Conservation (phyloP, 1,140 invertebrate species). For the Caenorhabditis latens region DNA sequence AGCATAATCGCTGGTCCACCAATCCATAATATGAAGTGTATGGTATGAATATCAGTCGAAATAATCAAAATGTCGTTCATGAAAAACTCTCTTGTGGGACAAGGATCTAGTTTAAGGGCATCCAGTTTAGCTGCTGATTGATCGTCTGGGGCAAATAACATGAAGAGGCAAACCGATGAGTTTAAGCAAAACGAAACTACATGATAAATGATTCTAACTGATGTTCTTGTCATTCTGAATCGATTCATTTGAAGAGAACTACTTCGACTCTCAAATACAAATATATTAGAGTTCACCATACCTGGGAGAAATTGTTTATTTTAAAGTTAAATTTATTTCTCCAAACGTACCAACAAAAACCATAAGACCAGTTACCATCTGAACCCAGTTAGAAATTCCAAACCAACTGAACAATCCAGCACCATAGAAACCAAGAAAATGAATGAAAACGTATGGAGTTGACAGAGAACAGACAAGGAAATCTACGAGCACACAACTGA, state of each 20-base stretch:
- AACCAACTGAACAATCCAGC: background rate
- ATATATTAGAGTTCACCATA: background rate
- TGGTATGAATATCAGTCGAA: background rate
- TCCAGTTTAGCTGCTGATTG: background rate
- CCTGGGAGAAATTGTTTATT: background rate
- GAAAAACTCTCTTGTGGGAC: constrained; percentile 8
- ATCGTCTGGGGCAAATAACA: background rate
- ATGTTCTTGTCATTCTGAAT: background rate
- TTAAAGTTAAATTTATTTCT: background rate
- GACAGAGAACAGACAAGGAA: background rate
- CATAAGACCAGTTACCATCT: background rate
- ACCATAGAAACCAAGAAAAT: background rate
- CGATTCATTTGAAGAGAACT: background rate
- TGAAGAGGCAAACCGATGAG: background rate
- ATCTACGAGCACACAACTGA: background rate
- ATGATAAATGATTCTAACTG: background rate
- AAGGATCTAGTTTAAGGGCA: background rate
- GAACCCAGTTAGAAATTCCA: background rate
- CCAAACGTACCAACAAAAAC: background rate
- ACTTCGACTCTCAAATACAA: background rate
- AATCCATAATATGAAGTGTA: background rate
- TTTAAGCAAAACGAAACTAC: background rate
- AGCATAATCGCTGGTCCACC: background rate
- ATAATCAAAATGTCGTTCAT: background rate
- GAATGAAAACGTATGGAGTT: background rate